Base-by-base conservation (phyloP, 2,888 invertebrate species). In the Thera obeliscata region DNA sequence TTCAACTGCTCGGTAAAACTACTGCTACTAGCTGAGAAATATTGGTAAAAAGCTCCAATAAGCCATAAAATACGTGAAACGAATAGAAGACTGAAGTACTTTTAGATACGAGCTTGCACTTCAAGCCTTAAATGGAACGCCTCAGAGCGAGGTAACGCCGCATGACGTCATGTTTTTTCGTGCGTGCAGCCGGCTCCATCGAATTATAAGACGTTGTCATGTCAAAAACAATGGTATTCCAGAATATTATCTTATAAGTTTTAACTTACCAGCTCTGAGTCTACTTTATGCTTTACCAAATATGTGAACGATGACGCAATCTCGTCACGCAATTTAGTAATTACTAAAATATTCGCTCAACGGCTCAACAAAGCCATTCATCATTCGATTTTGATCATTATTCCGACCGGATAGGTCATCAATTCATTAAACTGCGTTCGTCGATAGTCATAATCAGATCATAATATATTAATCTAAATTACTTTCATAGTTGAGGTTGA, bases 221-320 rank as follows among this genome's bases (percentile, higher is more conserved):
- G n/a, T n/a, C n/a, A n/a, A 22, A 22, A 22, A 22, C 22, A 22
- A 22, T 22, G 1, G 22, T 1, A 22, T 22, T 22, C 1, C 22
- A 22, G 38, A 5, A 5, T 38, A 5, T 38, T 46, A 46, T 9
- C 9, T 2, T 2, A 8, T 46, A 46, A 46, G 9, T 9, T 46
- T 46, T 46, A 46, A 2, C 43, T 9, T 2, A 6, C 22, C 33
- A 52, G 9, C 43, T 52, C 57, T n/a, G 57, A 4, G 3, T n/a
- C 57, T 54, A 57, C 54, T 59, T 60, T 56, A 61, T 50, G 11
- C 41, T 22, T 48, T 59, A 59, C 46, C 58, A 60, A 22, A 54
- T 60, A 59, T 12, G 41, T 64, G 48, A 66, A 62, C 55, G 48
- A 71, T 74, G 57, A 55, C 61, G 64, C 67, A 72, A 80, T 76